Conservation (phyloP, 2,797 vertebrate genomes). For the Scleropages formosus region DNA sequence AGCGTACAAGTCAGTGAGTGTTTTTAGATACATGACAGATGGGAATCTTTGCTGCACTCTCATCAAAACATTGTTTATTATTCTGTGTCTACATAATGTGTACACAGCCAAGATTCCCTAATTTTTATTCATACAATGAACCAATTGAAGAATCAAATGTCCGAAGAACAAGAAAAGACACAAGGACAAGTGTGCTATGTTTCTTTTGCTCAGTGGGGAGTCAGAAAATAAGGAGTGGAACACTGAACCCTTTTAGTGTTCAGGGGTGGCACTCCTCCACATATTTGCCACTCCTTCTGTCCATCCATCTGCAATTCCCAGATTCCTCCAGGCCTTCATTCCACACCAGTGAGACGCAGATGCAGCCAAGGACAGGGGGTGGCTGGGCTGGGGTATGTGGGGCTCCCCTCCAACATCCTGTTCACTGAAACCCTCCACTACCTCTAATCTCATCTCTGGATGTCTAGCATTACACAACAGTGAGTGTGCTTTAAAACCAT, state of each 20-base stretch:
- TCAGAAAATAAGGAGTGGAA: not conserved
- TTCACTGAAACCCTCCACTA: slow-evolving; percentile 1
- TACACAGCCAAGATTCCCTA: slow-evolving; percentile 23
- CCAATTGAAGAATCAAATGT: slow-evolving; percentile 22
- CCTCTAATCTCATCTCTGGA: not conserved
- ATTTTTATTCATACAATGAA: slow-evolving; percentile 25
- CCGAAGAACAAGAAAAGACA: slow-evolving; percentile 8
- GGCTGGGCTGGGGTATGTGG: not conserved
- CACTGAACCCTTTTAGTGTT: not conserved
- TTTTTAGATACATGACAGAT: slow-evolving; percentile 25
- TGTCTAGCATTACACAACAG: not conserved
- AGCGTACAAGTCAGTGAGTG: not conserved
- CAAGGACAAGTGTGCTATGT: not conserved
- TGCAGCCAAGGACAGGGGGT: not conserved
- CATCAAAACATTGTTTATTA: slow-evolving; percentile 22
- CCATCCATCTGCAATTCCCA: slow-evolving; percentile 18
- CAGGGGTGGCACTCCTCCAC: not conserved
- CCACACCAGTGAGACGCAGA: slow-evolving; percentile 5
- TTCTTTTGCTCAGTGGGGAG: not conserved
- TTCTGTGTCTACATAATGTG: slow-evolving; percentile 23
- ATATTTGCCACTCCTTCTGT: slow-evolving; percentile 21
- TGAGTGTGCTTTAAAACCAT: not conserved
- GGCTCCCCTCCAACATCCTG: slow-evolving; percentile 14
- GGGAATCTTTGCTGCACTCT: slow-evolving; percentile 2
- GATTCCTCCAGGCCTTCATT: slow-evolving; percentile 5